A percentile compares a stretch with the other conserved stretches of the same genome.
Conservation (phyloP, 2,797 vertebrate species). For the Cyclopterus lumpus region DNA sequence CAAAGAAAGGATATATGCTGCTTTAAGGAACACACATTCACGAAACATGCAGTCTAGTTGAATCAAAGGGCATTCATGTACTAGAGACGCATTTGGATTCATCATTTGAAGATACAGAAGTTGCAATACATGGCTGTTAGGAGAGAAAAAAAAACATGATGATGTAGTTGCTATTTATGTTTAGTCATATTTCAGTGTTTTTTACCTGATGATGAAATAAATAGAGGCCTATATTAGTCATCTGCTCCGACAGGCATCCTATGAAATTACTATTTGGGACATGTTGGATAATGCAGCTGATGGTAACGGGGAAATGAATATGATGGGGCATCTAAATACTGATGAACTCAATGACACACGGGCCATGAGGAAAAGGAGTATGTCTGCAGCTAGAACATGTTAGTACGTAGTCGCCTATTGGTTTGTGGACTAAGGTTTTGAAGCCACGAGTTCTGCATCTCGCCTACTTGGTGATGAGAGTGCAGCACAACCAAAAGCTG, state of each 20-base stretch:
- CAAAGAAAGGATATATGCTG: background rate
- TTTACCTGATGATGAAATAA: background rate
- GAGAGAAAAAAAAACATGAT: background rate
- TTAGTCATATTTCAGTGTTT: background rate
- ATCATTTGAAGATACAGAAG: background rate
- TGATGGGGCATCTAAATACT: background rate
- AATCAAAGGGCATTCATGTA: background rate
- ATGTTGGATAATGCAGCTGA: background rate
- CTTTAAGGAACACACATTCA: background rate
- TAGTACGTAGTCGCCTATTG: no score
- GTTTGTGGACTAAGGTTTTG: background rate
- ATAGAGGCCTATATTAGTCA: background rate
- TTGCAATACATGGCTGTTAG: constrained; percentile 1
- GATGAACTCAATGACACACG: background rate
- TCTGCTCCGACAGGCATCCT: background rate
- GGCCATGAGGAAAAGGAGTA: background rate
- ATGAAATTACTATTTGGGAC: background rate
- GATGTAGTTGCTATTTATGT: background rate
- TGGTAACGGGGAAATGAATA: background rate
- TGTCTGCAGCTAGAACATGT: no score
- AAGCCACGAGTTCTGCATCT: background rate
- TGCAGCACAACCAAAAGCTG: background rate
- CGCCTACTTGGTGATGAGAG: background rate
- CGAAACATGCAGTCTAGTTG: background rate
- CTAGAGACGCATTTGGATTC: background rate